Conservation (phyloP, 2,113 vertebrate genomes). For the Pollimyrus isidori region DNA sequence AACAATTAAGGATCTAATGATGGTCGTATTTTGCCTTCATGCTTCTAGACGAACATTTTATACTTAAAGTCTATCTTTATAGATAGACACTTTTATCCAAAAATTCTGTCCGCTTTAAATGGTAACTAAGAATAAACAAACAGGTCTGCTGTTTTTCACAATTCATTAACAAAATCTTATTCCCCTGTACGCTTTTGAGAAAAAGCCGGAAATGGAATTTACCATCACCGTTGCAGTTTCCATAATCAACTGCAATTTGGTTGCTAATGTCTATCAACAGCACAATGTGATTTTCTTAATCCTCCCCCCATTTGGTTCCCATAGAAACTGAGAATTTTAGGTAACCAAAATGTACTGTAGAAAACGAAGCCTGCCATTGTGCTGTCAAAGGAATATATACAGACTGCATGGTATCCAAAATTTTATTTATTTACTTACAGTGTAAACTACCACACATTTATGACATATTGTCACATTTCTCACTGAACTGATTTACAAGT, state of each 20-base stretch:
- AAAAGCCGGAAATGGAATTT: conserved; percentile 11
- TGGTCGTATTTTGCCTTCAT: not conserved
- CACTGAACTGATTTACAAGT: not conserved
- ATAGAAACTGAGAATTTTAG: conserved; percentile 12
- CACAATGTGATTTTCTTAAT: conserved; percentile 7
- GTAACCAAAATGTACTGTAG: conserved; percentile 1
- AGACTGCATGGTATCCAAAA: not conserved
- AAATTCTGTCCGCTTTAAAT: not conserved
- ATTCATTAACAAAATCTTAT: conserved; percentile 7
- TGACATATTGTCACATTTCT: not conserved
- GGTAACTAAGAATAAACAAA: not conserved
- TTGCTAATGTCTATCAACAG: conserved; percentile 12
- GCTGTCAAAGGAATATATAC: not conserved
- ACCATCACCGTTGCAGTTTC: not conserved
- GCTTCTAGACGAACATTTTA: not conserved
- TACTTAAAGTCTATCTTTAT: not conserved
- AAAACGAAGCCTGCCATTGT: not conserved
- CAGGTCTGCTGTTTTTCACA: not conserved
- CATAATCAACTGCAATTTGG: conserved; percentile 8
- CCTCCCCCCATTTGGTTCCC: conserved; percentile 8
- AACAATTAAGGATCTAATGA: not conserved
- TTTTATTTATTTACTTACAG: not conserved
- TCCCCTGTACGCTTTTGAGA: not conserved
- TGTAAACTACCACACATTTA: not conserved
- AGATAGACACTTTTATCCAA: not conserved